A percentile compares a stretch with the other conserved stretches of the same genome.
Conservation (phyloP, 2,888 invertebrate genomes). For the Acholoe squamosa region DNA sequence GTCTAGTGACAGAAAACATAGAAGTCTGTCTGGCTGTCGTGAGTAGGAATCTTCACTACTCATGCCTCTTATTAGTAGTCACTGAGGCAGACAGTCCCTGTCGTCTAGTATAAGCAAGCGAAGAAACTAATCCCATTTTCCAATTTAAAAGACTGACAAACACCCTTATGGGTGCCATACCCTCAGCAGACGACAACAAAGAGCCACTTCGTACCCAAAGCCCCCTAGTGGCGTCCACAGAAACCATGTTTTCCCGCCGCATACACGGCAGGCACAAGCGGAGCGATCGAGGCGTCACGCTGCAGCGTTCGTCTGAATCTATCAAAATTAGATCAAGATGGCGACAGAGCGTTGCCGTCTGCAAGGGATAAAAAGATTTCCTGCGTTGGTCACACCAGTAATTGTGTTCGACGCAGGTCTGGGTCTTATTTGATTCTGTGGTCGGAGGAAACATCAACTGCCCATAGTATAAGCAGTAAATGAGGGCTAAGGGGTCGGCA, state of each 20-base stretch:
- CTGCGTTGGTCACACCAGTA: slow-evolving; percentile 4
- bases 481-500: not conserved
- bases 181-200: not conserved
- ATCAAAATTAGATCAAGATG: slow-evolving; percentile 56
- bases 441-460: slow-evolving; percentile 15
- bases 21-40: no score
- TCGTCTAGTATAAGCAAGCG: slow-evolving; percentile 1
- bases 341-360: not conserved
- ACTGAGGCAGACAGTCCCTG: no score
- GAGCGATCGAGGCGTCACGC: not conserved
- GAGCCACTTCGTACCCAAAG: not conserved
- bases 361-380: slow-evolving; percentile 47
- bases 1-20: no score
- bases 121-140: slow-evolving; percentile 1
- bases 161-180: slow-evolving; percentile 11
- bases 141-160: slow-evolving; percentile 24
- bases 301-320: not conserved
- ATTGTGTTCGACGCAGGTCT: slow-evolving; percentile 39
- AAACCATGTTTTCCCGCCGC: slow-evolving; percentile 27
- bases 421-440: slow-evolving; percentile 42
- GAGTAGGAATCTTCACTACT: no score
- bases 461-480: slow-evolving; percentile 39
- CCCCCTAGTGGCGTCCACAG: not conserved
- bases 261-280: not conserved
- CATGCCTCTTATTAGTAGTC: no score